These are phyloP conservation scores for Tetragnatha versicolor DNA, from an alignment of 1,140 invertebrate genomes.

Conservation along the genomic window DNA sequence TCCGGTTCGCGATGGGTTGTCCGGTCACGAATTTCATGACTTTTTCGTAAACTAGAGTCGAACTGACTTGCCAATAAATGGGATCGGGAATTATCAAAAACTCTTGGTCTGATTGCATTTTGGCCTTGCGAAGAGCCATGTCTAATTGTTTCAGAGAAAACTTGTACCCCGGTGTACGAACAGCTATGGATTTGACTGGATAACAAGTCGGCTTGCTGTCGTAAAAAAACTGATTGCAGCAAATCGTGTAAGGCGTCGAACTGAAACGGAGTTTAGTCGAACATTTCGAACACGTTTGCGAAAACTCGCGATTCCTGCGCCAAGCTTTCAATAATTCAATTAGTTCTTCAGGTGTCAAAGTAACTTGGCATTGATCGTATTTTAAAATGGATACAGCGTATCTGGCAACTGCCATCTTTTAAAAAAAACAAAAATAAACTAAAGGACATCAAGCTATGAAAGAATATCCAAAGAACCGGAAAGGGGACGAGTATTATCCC, in stretches of 20 bases:
- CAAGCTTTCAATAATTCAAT: background rate
- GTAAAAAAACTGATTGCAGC: conserved; percentile 23
- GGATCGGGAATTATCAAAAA: conserved; percentile 30
- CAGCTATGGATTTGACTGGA: conserved; percentile 18
- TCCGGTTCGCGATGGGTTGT: background rate
- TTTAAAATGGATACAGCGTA: background rate
- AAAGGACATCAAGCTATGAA: no score
- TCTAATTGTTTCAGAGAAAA: background rate
- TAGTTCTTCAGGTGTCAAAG: background rate
- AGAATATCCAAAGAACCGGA: background rate
- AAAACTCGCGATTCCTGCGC: background rate
- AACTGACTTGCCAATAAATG: conserved; percentile 28
- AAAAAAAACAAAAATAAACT: no score
- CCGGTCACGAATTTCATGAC: conserved; percentile 8
- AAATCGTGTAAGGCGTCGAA: background rate
- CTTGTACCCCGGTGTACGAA: background rate
- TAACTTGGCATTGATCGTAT: background rate
- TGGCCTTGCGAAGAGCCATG: background rate
- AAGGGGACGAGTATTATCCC: no score
- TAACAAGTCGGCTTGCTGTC: background rate
- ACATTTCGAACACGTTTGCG: background rate
- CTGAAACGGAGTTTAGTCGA: background rate
- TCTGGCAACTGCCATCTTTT: background rate
- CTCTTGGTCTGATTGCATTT: background rate
- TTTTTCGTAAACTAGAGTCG: conserved; percentile 29